Evolutionary conservation across 2,113 vertebrate genomes (phyloP).

Genomic region (Dicerorhinus sumatrensis): DNA sequence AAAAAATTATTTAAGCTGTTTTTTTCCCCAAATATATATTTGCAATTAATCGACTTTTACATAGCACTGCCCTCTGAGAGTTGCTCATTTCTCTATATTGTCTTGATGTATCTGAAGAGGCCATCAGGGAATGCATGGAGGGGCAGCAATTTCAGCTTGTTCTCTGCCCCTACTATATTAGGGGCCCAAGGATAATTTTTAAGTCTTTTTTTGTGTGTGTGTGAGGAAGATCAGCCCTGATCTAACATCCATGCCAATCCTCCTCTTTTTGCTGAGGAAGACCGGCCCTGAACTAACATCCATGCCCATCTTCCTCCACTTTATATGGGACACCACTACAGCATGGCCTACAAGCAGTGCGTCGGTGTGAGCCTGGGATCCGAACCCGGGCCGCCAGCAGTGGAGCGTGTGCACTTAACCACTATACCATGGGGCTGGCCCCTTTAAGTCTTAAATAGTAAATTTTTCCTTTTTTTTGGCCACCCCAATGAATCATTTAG

Average conservation of each 20-base stretch:
- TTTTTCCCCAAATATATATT: neutral
- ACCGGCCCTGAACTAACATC: too few species aligned
- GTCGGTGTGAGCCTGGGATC: too few species aligned
- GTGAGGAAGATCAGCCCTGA: too few species aligned
- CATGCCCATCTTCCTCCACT: too few species aligned
- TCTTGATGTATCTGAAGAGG: neutral
- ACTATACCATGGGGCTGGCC: too few species aligned
- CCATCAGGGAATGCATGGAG: neutral
- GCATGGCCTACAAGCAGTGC: too few species aligned
- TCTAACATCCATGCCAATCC: too few species aligned
- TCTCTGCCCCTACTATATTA: neutral
- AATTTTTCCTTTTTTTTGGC: neutral
- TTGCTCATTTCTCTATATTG: neutral
- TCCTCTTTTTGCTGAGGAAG: too few species aligned
- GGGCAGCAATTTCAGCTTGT: neutral
- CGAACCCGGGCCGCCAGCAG: too few species aligned
- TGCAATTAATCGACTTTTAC: neutral
- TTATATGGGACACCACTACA: too few species aligned
- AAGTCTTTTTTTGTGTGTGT: neutral
- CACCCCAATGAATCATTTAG: neutral
- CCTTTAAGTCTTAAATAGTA: neutral
- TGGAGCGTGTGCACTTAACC: too few species aligned
- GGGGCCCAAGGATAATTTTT: neutral
- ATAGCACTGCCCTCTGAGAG: neutral
- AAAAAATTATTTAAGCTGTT: neutral